Percentiles rank a stretch among this genome's conserved stretches.
Evolutionary conservation across 2,113 vertebrate genomes (phyloP).

Genomic region (Equus przewalskii): DNA sequence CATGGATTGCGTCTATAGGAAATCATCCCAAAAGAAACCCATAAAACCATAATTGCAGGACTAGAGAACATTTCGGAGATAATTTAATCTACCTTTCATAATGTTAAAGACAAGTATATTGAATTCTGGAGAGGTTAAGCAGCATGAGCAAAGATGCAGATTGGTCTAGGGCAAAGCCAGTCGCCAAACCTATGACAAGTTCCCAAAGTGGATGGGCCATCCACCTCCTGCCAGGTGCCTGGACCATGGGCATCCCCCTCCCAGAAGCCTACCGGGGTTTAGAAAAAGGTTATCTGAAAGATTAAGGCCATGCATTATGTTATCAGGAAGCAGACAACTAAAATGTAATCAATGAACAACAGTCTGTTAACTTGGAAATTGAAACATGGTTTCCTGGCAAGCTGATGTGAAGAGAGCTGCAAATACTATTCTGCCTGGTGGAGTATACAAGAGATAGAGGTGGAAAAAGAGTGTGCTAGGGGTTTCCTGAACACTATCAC

Average conservation of each 20-base stretch:
- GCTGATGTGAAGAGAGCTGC: neutral
- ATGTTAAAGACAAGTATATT: neutral
- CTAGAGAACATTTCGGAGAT: neutral
- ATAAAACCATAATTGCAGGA: neutral
- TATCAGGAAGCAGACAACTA: neutral
- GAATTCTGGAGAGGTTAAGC: neutral
- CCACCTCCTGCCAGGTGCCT: neutral
- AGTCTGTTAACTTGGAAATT: conserved; percentile 1
- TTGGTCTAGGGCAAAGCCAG: neutral
- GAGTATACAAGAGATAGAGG: neutral
- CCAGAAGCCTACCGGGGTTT: neutral
- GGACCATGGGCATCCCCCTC: neutral
- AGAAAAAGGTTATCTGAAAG: neutral
- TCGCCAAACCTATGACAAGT: neutral
- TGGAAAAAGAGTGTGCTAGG: accelerated
- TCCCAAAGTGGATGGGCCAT: neutral
- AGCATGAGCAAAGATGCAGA: neutral
- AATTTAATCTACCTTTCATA: neutral
- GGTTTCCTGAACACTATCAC: neutral
- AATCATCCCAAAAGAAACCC: neutral
- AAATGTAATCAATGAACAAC: neutral
- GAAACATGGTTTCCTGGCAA: neutral
- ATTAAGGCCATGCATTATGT: neutral
- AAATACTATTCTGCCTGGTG: neutral
- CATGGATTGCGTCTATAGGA: neutral